These are phyloP conservation scores for Anastrepha ludens DNA, from an alignment of 1,140 invertebrate species.

Conservation along the genomic window DNA sequence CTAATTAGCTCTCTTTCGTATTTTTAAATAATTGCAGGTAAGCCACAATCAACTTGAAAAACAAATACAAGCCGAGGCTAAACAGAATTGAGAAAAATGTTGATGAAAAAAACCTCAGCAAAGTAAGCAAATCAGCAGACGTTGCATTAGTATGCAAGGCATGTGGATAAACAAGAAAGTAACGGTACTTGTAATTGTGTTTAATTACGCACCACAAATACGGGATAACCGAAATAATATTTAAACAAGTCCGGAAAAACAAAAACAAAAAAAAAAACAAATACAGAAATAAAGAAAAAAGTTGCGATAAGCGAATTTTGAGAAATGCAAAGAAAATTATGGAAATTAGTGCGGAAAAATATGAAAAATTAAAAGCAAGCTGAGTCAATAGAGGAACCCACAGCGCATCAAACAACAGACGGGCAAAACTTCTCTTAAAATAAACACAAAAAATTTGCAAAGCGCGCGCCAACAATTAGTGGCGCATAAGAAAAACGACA, in stretches of 20 bases:
- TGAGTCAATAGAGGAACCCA: neutral
- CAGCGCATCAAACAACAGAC: neutral
- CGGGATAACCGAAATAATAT: neutral
- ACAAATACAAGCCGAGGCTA: neutral
- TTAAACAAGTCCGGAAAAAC: neutral
- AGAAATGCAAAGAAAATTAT: conserved; percentile 11
- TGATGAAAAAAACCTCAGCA: neutral
- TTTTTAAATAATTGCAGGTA: conserved; percentile 5
- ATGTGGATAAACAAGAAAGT: neutral
- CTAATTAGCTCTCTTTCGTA: neutral
- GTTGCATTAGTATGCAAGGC: neutral
- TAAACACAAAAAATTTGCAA: neutral
- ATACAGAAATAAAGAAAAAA: neutral
- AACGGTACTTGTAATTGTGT: neutral
- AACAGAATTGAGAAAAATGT: neutral
- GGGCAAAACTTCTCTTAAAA: neutral
- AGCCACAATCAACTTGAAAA: neutral
- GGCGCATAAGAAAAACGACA: neutral
- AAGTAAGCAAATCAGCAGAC: neutral
- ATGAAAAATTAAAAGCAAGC: neutral
- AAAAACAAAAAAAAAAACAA: neutral
- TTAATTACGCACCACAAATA: conserved; percentile 1
- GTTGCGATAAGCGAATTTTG: neutral
- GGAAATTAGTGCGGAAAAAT: conserved; percentile 17
- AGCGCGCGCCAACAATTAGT: conserved; percentile 14